A percentile compares a stretch with the other conserved stretches of the same genome.
phyloP scores from a whole-genome alignment of 2,797 vertebrate genomes.

The Melanotaenia parkinsoni region DNA sequence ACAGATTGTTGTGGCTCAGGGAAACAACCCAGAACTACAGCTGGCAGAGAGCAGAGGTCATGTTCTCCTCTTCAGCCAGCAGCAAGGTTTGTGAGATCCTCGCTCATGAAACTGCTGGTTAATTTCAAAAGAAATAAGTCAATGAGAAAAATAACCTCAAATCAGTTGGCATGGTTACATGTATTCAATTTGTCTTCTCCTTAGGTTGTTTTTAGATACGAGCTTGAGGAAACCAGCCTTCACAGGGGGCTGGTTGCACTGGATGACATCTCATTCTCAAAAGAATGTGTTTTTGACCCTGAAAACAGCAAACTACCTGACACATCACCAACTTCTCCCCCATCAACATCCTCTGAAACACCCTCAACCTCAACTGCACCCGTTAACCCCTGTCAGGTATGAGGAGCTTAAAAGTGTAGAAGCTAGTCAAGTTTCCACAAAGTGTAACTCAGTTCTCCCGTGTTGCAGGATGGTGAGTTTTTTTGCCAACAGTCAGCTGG shows the following conservation, averaged over 20 bases:
- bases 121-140: not conserved
- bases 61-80: constrained; percentile 65
- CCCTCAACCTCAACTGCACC: constrained; percentile 33
- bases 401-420: not conserved
- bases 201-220: constrained; percentile 79
- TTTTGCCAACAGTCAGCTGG: constrained; percentile 76
- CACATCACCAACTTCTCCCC: constrained; percentile 48
- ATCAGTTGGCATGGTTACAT: not conserved
- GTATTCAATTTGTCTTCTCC: constrained; percentile 4
- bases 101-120: not conserved
- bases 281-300: constrained; percentile 75
- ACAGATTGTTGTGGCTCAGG: constrained; percentile 71
- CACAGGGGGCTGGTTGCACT: constrained; percentile 68
- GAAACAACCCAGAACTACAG: constrained; percentile 57
- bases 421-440: not conserved
- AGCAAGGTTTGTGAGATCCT: constrained; percentile 75
- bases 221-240: constrained; percentile 15
- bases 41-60: constrained; percentile 79
- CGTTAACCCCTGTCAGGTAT: constrained; percentile 72
- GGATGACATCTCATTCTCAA: constrained; percentile 82
- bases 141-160: not conserved
- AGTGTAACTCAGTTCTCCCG: not conserved
- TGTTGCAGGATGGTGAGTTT: constrained; percentile 72
- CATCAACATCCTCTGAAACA: constrained; percentile 41
- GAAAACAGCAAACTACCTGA: constrained; percentile 74